These are phyloP conservation scores for Prochilodus magdalenae DNA, from an alignment of 2,113 vertebrate genomes.

Conservation along the genomic window DNA sequence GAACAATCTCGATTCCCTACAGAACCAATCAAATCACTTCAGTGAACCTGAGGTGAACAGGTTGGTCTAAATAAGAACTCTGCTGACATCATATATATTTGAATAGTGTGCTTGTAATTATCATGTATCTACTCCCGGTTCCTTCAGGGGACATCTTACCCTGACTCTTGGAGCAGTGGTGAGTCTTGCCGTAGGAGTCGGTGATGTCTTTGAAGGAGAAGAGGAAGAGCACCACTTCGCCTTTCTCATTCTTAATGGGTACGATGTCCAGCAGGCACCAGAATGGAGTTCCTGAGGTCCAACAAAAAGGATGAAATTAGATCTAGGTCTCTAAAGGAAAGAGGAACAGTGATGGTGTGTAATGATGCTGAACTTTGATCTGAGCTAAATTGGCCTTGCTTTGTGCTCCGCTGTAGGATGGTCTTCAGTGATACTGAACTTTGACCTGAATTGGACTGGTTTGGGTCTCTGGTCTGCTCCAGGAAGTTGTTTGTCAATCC, in stretches of 20 bases:
- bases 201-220: slow-evolving; percentile 96
- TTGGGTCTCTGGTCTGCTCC: background rate
- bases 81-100: too few relatives aligned
- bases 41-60: too few relatives aligned
- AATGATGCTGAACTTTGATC: background rate
- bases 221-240: slow-evolving; percentile 94
- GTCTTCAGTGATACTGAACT: too few relatives aligned
- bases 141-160: slow-evolving; percentile 67
- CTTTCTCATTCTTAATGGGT: slow-evolving; percentile 97
- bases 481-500: background rate
- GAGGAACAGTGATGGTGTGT: background rate
- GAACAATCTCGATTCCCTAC: too few relatives aligned
- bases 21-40: too few relatives aligned
- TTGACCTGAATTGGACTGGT: background rate
- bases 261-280: slow-evolving; percentile 95
- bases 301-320: background rate
- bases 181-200: slow-evolving; percentile 78
- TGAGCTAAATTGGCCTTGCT: background rate
- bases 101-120: background rate
- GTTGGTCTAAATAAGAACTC: background rate
- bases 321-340: background rate
- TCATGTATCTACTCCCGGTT: background rate
- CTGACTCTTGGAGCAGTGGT: slow-evolving; percentile 70
- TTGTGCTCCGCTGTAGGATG: too few relatives aligned
- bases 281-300: slow-evolving; percentile 81